Evolutionary conservation across 2,888 invertebrate species (phyloP), one percentile per base, ranked within the genome.

Genomic region (Erannis defoliaria): DNA sequence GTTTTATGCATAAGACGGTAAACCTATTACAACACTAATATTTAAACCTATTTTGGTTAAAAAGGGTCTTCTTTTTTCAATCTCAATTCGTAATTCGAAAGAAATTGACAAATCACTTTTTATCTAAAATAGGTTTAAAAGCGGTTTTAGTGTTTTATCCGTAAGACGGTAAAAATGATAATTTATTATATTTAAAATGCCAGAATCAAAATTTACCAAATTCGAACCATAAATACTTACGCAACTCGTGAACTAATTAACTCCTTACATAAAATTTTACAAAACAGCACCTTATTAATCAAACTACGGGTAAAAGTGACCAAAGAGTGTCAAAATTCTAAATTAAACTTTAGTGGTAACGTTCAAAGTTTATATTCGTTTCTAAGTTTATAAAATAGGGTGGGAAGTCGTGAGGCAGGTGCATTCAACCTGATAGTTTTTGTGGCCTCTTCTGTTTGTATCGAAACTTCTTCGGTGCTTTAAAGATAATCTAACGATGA

Each of bases 371-470:
- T 9, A 53, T 35, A 62, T 64, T 60, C 46, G 40, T 46, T 50
- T 53, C 33, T 16, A 21, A 19, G 18, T 37, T 57, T 35, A 12
- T 4, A 43, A 61, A 56, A 64, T 68, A 65, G 62, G 70, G 60
- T 57, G 54, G 64, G 64, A 62, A 45, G 51, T 49, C 12, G 55
- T 6, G 48, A 54, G 55, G 64, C 81, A 81, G 81, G 78, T 80
- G 80, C 68, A 64, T 70, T 71, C 67, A 69, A 74, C 72, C 72
- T 75, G 73, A 62, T 48, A 63, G 57, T 74, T 71, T 73, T 70
- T 63, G 55, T 64, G 16, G 46, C 31, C 8, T 10, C n/a, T 46
- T 12, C 46, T 5, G 46, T 46, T 31, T 31, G 18, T 19, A 18
- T 5, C 26, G 43, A 43, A 56, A 29, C 33, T 48, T 51, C 23